phyloP scores from a whole-genome alignment of 2,113 vertebrate genomes.

The Chrysochloris asiatica region DNA sequence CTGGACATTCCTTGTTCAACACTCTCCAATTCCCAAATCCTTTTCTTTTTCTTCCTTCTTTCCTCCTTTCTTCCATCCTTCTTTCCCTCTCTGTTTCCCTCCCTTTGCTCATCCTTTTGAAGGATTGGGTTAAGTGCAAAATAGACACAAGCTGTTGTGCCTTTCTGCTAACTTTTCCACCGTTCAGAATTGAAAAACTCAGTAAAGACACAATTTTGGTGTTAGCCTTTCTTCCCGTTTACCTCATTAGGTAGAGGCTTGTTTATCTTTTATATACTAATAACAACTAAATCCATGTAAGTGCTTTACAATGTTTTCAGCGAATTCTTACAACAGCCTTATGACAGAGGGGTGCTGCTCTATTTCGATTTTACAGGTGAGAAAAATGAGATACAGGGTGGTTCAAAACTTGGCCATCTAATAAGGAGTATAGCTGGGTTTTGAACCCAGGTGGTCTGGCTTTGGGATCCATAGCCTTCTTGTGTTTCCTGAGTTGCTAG shows the following conservation, averaged over 20 bases:
- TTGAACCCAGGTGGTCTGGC: neutral
- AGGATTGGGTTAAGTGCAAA: neutral
- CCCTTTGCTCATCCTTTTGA: neutral
- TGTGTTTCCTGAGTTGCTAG: neutral
- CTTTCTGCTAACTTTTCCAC: neutral
- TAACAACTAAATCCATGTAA: neutral
- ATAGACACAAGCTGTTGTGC: neutral
- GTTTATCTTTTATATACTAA: neutral
- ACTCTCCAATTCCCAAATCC: neutral
- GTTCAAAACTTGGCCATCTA: neutral
- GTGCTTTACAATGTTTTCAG: neutral
- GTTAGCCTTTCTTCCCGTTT: neutral
- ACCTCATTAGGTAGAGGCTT: neutral
- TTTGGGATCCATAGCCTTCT: neutral
- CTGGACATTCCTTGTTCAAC: neutral
- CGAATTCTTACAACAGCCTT: neutral
- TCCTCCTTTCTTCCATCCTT: neutral
- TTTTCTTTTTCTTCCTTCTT: neutral
- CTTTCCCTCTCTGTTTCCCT: neutral
- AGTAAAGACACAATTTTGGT: neutral
- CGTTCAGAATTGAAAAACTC: neutral
- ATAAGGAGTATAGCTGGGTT: neutral
- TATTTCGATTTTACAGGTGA: neutral
- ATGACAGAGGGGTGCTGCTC: neutral
- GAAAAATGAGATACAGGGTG: neutral